Evolutionary conservation across 2,113 vertebrate species (phyloP).

Genomic region (Dissostichus mawsoni): DNA sequence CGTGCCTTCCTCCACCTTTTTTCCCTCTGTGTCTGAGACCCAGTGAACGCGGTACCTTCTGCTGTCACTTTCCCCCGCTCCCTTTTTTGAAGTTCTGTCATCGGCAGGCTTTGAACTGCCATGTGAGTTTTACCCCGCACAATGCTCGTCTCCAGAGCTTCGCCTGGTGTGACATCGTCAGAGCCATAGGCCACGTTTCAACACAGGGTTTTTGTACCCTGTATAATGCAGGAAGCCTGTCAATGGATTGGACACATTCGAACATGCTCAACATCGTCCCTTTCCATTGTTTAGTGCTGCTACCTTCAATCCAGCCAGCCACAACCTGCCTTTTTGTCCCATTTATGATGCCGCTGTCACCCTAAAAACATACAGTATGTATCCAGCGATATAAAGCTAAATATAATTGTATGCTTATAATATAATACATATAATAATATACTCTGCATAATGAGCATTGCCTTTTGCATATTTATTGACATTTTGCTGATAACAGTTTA

Average conservation of each 20-base stretch:
- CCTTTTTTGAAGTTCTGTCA: slow-evolving; percentile 71
- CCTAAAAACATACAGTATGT: not conserved
- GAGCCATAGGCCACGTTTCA: slow-evolving; percentile 60
- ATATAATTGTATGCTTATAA: not conserved
- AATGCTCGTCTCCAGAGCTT: slow-evolving; percentile 57
- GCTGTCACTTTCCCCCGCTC: slow-evolving; percentile 65
- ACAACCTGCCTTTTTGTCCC: slow-evolving; percentile 10
- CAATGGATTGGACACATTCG: slow-evolving; percentile 11
- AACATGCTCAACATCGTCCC: not conserved
- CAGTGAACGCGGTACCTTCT: slow-evolving; percentile 49
- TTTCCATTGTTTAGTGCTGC: slow-evolving; percentile 13
- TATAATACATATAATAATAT: no score
- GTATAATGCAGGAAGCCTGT: slow-evolving; percentile 26
- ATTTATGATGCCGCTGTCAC: not conserved
- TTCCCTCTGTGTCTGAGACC: slow-evolving; percentile 36
- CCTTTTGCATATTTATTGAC: no score
- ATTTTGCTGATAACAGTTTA: not conserved
- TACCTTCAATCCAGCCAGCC: not conserved
- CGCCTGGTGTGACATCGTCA: slow-evolving; percentile 64
- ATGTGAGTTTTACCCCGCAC: slow-evolving; percentile 69
- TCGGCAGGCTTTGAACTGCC: slow-evolving; percentile 77
- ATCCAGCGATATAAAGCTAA: slow-evolving; percentile 5
- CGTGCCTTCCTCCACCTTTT: not conserved
- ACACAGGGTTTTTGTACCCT: not conserved
- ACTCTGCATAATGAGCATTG: not conserved